These are phyloP conservation scores for Diogma glabrata DNA, from an alignment of 2,888 invertebrate species.

Conservation along the genomic window DNA sequence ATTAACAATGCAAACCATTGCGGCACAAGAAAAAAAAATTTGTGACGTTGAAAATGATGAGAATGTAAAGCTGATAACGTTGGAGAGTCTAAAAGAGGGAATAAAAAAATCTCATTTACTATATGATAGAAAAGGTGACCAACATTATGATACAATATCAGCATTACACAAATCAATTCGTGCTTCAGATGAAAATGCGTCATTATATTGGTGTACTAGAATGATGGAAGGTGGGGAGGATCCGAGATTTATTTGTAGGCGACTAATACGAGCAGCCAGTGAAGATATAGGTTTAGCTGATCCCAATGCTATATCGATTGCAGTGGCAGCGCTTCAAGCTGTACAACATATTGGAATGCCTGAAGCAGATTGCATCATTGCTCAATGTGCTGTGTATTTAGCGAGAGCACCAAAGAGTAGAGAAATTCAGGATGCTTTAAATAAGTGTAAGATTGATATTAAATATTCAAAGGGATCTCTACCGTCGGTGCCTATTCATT, in stretches of 20 bases:
- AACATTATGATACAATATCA: constrained; percentile 73
- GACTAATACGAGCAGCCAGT: constrained; percentile 60
- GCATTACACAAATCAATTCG: constrained; percentile 75
- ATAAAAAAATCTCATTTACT: constrained; percentile 66
- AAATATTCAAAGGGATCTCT: constrained; percentile 51
- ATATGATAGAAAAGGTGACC: constrained; percentile 69
- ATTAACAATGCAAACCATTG: constrained; percentile 48
- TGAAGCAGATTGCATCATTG: constrained; percentile 64
- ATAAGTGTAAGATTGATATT: constrained; percentile 46
- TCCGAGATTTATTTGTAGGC: constrained; percentile 62
- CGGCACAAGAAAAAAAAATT: constrained; percentile 23
- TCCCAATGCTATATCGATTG: constrained; percentile 50
- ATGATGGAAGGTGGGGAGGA: constrained; percentile 72
- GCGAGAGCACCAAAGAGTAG: constrained; percentile 65
- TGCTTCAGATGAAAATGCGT: constrained; percentile 67
- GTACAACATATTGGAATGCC: constrained; percentile 74
- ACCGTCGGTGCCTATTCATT: constrained; percentile 63
- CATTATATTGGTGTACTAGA: constrained; percentile 70
- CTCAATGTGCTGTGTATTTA: constrained; percentile 64
- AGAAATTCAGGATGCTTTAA: constrained; percentile 43
- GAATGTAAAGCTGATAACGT: constrained; percentile 41
- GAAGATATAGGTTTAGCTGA: constrained; percentile 68
- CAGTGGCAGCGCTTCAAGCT: constrained; percentile 64
- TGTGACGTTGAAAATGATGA: constrained; percentile 18
- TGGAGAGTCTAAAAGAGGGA: constrained; percentile 58